Evolutionary conservation across 1,140 invertebrate species (phyloP), one percentile per base, ranked within the genome.

Genomic region (Caenorhabditis remanei): DNA sequence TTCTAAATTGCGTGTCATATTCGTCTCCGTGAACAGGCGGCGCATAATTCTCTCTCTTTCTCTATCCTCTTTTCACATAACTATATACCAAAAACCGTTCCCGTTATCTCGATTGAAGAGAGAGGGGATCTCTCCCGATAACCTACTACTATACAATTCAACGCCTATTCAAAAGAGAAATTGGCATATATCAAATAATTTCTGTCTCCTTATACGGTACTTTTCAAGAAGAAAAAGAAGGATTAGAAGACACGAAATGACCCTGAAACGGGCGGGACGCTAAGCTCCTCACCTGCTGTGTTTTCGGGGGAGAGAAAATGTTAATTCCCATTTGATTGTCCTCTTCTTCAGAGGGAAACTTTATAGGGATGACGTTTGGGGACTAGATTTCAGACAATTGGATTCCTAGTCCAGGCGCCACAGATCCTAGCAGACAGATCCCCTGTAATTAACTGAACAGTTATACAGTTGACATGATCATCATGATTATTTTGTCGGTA

Each of bases 261-360:
- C 67, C 67, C 67, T 75, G 43, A 46, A 75, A 75, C 50, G 40
- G 24, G 32, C 24, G 40, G 61, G 32, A 7, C 4, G 43, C 41
- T 75, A 46, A 75, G 67, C 67, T 48, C 43, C 63, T 67, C 63
- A 14, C 67, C 67, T 32, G 67, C 67, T 75, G 67, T 75, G 67
- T 46, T 32, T 14, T 71, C 4, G 41, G 19, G 41, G n/a, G n/a
- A 21, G 46, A 46, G 14, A 21, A 48, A 48, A n/a, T 75, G 41
- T n/a, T 75, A 75, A 75, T 75, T 75, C 67, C 67, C 67, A 46
- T 46, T 48, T 75, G 67, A 75, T 75, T 75, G 43, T 2, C 43
- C 11, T 46, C 46, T 6, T 75, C 13, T 67, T 67, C n/a, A 11
- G 24, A 61, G 4, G n/a, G 16, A n/a, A n/a, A n/a, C 9, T 61